These are phyloP conservation scores for Aphelocoma coerulescens DNA, from an alignment of 2,113 vertebrate species.

Conservation along the genomic window DNA sequence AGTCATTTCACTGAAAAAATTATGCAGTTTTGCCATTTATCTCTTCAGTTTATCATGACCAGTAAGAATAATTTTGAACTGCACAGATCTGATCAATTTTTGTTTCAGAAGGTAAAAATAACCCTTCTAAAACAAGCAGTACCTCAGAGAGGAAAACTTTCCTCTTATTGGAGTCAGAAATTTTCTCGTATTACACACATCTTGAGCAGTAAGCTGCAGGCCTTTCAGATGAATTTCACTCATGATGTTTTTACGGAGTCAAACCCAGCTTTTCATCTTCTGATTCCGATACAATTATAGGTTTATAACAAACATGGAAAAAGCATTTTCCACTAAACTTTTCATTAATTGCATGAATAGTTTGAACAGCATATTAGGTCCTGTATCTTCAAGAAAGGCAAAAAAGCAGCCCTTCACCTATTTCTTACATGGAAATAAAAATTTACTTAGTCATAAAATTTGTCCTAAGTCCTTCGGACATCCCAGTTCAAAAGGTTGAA, in stretches of 20 bases:
- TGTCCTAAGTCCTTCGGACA: not conserved
- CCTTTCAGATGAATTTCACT: not conserved
- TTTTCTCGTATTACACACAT: not conserved
- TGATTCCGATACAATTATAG: not conserved
- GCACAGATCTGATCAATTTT: not conserved
- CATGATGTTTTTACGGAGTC: not conserved
- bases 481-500: not conserved
- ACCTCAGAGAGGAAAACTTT: not conserved
- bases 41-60: not conserved
- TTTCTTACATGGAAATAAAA: not conserved
- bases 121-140: not conserved
- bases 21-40: not conserved
- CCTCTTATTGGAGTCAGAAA: not conserved
- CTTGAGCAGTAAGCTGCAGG: not conserved
- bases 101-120: not conserved
- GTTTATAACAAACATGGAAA: not conserved
- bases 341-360: not conserved
- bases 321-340: not conserved
- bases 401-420: not conserved
- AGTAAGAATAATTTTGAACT: not conserved
- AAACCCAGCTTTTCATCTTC: not conserved
- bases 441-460: not conserved
- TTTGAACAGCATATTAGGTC: not conserved
- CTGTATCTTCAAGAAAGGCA: not conserved
- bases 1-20: not conserved